Evolutionary conservation across 1,140 invertebrate species (phyloP).

Genomic region (Zaprionus africanus): DNA sequence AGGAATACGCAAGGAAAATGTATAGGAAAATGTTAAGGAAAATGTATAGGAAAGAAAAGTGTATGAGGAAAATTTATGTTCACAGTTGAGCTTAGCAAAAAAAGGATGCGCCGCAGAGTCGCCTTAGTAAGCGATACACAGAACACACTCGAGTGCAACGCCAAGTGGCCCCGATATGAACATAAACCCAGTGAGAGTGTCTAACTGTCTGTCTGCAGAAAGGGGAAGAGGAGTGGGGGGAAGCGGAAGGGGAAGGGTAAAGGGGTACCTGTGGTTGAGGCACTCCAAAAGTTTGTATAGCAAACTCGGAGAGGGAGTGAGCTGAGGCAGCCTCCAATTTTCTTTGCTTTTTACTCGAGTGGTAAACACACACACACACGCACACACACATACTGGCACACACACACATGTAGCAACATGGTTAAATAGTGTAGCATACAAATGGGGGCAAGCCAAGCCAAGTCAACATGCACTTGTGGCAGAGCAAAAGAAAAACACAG

Average conservation of each 20-base stretch:
- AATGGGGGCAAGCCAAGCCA: slow-evolving; percentile 73
- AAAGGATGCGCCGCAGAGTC: slow-evolving; percentile 21
- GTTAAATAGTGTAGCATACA: slow-evolving; percentile 76
- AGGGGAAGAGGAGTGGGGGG: background rate
- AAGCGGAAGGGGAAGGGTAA: background rate
- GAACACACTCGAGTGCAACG: slow-evolving; percentile 39
- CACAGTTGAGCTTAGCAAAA: slow-evolving; percentile 2
- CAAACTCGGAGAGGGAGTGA: slow-evolving; percentile 41
- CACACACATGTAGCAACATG: slow-evolving; percentile 36
- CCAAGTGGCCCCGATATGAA: slow-evolving; percentile 54
- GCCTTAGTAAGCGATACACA: slow-evolving; percentile 63
- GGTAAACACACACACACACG: slow-evolving; percentile 58
- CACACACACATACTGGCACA: slow-evolving; percentile 21
- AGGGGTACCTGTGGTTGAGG: slow-evolving; percentile 25
- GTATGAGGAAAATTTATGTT: slow-evolving; percentile 53
- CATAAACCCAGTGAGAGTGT: slow-evolving; percentile 7
- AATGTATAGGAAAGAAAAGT: slow-evolving; percentile 19
- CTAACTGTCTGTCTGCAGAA: slow-evolving; percentile 16
- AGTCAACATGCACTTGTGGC: slow-evolving; percentile 65
- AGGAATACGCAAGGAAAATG: slow-evolving; percentile 1
- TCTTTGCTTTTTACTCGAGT: slow-evolving; percentile 59
- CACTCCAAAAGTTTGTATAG: slow-evolving; percentile 64
- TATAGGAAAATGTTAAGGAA: background rate
- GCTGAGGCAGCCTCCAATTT: slow-evolving; percentile 52
- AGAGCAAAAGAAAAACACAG: slow-evolving; percentile 1